These are phyloP conservation scores for Brachionus manjavacas DNA, from an alignment of 1,140 invertebrate species.

Conservation along the genomic window DNA sequence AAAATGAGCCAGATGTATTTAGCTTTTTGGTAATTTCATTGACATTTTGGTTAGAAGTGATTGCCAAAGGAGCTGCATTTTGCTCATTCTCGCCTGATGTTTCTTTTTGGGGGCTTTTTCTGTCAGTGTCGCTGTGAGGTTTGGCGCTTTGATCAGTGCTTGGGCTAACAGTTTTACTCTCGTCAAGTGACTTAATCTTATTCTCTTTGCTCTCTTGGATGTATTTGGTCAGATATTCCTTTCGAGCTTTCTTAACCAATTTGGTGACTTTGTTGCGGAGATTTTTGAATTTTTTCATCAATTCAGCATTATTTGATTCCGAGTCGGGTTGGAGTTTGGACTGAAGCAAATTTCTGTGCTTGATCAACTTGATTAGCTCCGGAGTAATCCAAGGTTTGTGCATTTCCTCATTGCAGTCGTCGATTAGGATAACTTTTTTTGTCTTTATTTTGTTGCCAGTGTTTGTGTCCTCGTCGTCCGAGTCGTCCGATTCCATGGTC, in stretches of 20 bases:
- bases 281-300: conserved; percentile 40
- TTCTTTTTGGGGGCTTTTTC: conserved; percentile 33
- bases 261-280: conserved; percentile 37
- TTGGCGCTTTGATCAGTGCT: neutral
- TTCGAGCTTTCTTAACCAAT: conserved; percentile 37
- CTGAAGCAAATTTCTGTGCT: conserved; percentile 35
- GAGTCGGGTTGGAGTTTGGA: neutral
- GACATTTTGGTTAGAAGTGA: neutral
- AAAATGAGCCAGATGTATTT: conserved; percentile 17
- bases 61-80: neutral
- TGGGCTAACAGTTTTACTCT: neutral
- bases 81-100: neutral
- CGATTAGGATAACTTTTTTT: conserved; percentile 30
- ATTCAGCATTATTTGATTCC: neutral
- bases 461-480: neutral
- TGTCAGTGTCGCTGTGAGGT: neutral
- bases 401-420: conserved; percentile 34
- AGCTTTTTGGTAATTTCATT: conserved; percentile 34
- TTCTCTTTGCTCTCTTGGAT: conserved; percentile 23
- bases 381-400: conserved; percentile 37
- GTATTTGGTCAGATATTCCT: conserved; percentile 39
- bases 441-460: neutral
- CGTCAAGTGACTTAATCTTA: neutral
- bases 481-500: conserved; percentile 2
- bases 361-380: conserved; percentile 32